Conservation (phyloP, 1,140 invertebrate genomes). For the Proales similis region DNA sequence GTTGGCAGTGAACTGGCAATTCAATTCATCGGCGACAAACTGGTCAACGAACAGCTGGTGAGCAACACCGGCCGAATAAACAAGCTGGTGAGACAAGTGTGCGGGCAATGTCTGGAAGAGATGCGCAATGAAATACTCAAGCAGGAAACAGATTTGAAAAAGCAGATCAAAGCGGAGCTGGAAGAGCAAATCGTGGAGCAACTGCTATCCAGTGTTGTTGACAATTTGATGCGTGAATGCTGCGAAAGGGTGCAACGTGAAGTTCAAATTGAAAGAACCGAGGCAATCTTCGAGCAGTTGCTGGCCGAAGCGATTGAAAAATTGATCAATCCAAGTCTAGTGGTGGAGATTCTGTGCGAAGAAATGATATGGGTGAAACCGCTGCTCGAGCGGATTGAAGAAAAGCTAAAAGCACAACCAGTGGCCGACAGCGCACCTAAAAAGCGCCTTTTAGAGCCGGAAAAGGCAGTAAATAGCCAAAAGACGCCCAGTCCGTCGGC, state of each 20-base stretch:
- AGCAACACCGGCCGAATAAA: not conserved
- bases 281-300: constrained; percentile 23
- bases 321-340: too few species aligned
- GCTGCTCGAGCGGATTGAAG: constrained; percentile 1
- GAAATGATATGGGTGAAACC: constrained; percentile 8
- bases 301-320: constrained; percentile 8
- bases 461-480: too few species aligned
- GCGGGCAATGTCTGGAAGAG: constrained; percentile 2
- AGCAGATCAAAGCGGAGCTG: not conserved
- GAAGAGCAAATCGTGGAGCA: constrained; percentile 28
- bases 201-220: constrained; percentile 1
- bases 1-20: not conserved
- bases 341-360: constrained; percentile 22
- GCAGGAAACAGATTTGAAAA: not conserved
- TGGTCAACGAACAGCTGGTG: constrained; percentile 6
- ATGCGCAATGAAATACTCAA: not conserved
- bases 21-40: not conserved
- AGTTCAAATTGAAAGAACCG: constrained; percentile 5
- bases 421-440: too few species aligned
- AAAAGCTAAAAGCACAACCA: too few species aligned
- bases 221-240: constrained; percentile 27
- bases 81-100: not conserved
- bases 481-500: too few species aligned
- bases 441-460: too few species aligned
- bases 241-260: constrained; percentile 15